Evolutionary conservation across 2,797 vertebrate genomes (phyloP), one percentile per base, ranked within the genome.

Genomic region (Helostoma temminkii): DNA sequence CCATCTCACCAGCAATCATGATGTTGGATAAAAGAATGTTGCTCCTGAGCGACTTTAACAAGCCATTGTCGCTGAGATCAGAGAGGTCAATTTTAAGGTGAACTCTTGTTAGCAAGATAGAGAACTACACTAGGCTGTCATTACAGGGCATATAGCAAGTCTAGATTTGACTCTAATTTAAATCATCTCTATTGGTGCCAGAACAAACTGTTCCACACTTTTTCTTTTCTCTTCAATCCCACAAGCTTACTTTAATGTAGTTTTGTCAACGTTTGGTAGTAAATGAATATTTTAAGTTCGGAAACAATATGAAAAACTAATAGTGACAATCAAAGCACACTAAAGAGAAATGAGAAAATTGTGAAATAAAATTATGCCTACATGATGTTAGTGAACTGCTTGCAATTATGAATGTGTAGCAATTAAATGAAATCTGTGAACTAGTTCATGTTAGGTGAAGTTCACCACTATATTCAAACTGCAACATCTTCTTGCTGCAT

Each of bases 61-160:
- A 88, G 81, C 67, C 75, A 74, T 77, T 71, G 74, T 83, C 59
- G 66, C 65, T 56, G n/a, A 60, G 77, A 84, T 72, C 75, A 80
- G 54, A 80, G 52, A 68, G 71, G 69, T 68, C 71, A 87, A 50
- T 67, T 84, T 71, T 82, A 71, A 80, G 71, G 75, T 62, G 76
- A 85, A 73, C 69, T 73, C 75, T 80, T 71, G 79, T 86, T 79
- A 84, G 47, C 43, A 53, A 71, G 70, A 80, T 42, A 24, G 36
- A 80, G 39, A 78, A 67, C 52, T 49, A 42, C 1, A 16, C 43
- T 4, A 16, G 39, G 61, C 75, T 80, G 72, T 76, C 75, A 83
- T 82, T 81, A 88, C 71, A 55, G 83, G 63, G 53, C 3, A 12
- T 66, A 69, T 30, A 76, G 30, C 49, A 37, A 59, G 53, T 62